These are phyloP conservation scores for Acrocephalus arundinaceus DNA, from an alignment of 2,113 vertebrate genomes.

Conservation along the genomic window DNA sequence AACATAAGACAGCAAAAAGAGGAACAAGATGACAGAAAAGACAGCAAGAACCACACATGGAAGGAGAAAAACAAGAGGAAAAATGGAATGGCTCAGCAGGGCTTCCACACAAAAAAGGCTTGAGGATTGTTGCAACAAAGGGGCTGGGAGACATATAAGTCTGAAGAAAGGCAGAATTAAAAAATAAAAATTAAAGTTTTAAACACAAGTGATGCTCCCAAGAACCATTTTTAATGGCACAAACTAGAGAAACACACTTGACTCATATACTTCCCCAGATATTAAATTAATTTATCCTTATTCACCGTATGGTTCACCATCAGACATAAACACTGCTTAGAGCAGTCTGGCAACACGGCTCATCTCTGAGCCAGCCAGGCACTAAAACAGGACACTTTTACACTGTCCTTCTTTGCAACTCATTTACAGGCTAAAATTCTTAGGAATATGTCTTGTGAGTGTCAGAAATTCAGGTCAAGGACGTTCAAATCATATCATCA, in stretches of 20 bases:
- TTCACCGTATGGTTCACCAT: rapidly evolving
- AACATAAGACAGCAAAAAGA: neutral
- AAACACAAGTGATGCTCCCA: slow-evolving; percentile 45
- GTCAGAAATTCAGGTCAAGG: neutral
- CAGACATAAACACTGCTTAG: neutral
- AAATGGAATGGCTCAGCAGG: slow-evolving; percentile 48
- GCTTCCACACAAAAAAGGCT: neutral
- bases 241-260: neutral
- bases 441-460: slow-evolving; percentile 28
- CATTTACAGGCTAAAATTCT: neutral
- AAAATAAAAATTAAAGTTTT: neutral
- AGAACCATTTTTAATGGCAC: neutral
- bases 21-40: neutral
- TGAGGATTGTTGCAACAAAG: neutral
- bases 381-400: neutral
- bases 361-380: neutral
- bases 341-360: neutral
- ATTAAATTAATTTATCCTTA: neutral
- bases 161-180: slow-evolving; percentile 29
- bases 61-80: slow-evolving; percentile 47
- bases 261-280: neutral
- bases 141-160: neutral
- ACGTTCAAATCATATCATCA: neutral
- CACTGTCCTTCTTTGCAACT: neutral
- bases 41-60: slow-evolving; percentile 31